Base-by-base conservation (phyloP, 2,888 invertebrate genomes). In the Amblyjoppa fuscipennis region DNA sequence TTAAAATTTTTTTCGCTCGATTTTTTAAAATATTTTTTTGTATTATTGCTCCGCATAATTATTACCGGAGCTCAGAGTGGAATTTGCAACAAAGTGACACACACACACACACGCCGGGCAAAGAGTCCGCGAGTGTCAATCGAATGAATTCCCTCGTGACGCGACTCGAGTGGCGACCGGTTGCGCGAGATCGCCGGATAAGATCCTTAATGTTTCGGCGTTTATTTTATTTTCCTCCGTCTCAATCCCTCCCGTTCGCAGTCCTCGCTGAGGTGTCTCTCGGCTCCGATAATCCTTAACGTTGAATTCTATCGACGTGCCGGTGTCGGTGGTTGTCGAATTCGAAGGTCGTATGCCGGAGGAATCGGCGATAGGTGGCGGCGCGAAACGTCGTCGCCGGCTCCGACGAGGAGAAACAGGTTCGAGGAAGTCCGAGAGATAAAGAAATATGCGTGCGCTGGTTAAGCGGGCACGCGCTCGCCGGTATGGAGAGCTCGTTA, bases 11-110 rank as follows among this genome's bases (percentile, higher is more conserved):
- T 34, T 5, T 34, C 1, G 6, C 5, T 7, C 20, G 34, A 34
- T 6, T 34, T 34, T 41, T 41, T 41, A 9, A 41, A 41, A n/a
- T 7, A 51, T 34, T n/a, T 20, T 41, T 13, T 41, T 41, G 20
- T 20, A 11, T 68, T 41, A 41, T 16, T 61, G 16, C 45, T 49
- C 61, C 16, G 41, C 41, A 61, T 16, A 61, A 61, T 61, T 61
- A 51, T 69, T 1, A 70, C 69, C 25, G 69, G 68, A 51, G 68
- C 68, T 76, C 66, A 56, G 56, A 31, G 41, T 59, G 28, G 56
- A 73, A 38, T 73, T 73, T 84, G 75, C 56, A 77, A 84, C 77
- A 73, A 81, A 77, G 73, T 81, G 77, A 74, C 73, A 38, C 53
- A 73, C 51, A 66, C 25, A 20, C 20, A 20, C 20, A 20, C 20